These are phyloP conservation scores for Falco biarmicus DNA, from an alignment of 2,797 vertebrate species.

Conservation along the genomic window DNA sequence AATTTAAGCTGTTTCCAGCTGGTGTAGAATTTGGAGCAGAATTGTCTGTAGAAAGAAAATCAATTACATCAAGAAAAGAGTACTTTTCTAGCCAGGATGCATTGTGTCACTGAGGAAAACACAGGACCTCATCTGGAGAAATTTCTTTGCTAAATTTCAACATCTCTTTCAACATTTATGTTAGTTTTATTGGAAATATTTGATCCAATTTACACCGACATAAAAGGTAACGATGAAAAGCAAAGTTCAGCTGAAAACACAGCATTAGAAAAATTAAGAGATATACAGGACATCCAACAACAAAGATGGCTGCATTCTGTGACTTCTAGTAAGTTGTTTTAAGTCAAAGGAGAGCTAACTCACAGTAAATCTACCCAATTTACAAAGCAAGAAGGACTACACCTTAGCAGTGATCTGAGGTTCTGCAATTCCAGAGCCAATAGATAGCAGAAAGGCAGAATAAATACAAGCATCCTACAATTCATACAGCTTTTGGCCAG, in stretches of 20 bases:
- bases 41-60: conserved; percentile 72
- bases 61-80: background rate
- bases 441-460: background rate
- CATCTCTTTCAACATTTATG: background rate
- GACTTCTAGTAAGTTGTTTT: background rate
- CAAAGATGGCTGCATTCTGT: background rate
- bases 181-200: background rate
- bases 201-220: background rate
- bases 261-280: background rate
- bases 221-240: background rate
- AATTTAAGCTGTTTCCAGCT: conserved; percentile 86
- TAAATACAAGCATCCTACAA: background rate
- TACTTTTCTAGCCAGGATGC: background rate
- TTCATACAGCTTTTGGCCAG: background rate
- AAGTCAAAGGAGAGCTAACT: background rate
- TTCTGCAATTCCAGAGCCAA: background rate
- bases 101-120: background rate
- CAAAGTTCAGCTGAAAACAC: background rate
- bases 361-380: background rate
- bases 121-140: background rate
- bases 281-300: background rate
- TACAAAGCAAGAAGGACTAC: background rate
- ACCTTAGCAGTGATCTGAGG: background rate
- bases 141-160: background rate
- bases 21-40: conserved; percentile 60